Evolutionary conservation across 2,888 invertebrate species (phyloP), one percentile per base, ranked within the genome.

Genomic region (Lydus trimaculatus): DNA sequence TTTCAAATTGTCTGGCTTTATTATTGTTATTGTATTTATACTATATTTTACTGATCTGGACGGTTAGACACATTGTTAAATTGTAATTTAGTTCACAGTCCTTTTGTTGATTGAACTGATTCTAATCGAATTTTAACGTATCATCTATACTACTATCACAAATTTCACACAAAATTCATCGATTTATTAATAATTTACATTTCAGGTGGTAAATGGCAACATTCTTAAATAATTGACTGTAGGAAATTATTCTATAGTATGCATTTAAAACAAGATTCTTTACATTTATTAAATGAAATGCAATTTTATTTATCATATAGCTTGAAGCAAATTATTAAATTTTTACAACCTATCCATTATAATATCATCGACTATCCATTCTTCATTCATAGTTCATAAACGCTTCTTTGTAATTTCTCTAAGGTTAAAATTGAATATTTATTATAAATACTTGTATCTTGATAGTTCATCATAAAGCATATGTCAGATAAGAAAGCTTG

Each of bases 1-100:
- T 64, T 64, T 36, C 31, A 48, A 56, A 63, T 63, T 64, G 64
- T 64, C 28, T 28, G 28, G 15, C 15, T 56, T 28, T 28, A 56
- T 56, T 56, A 56, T 56, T 25, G 23, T 28, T 28, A 56, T 56
- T 56, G 11, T 28, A 56, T 56, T 23, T 52, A 17, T 13, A 58
- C 33, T 58, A 58, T 63, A 25, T 28, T 52, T 15, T 48, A 23
- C n/a, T 48, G 52, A 25, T 48, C 11, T 63, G 36, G 31, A 63
- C 31, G 28, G 63, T 63, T 48, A 25, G 52, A 17, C n/a, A 31
- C 7, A 31, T 63, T 63, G 62, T 63, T 48, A 28, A 63, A 48
- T 15, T 5, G 48, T 20, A 39, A 43, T 62, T 62, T 48, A n/a
- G 28, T 9, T 8, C 15, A n/a, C n/a, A 52, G 43, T 63, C 31